These are phyloP conservation scores for Dicyrtoma fusca DNA, from an alignment of 2,888 invertebrate genomes.

Conservation along the genomic window DNA sequence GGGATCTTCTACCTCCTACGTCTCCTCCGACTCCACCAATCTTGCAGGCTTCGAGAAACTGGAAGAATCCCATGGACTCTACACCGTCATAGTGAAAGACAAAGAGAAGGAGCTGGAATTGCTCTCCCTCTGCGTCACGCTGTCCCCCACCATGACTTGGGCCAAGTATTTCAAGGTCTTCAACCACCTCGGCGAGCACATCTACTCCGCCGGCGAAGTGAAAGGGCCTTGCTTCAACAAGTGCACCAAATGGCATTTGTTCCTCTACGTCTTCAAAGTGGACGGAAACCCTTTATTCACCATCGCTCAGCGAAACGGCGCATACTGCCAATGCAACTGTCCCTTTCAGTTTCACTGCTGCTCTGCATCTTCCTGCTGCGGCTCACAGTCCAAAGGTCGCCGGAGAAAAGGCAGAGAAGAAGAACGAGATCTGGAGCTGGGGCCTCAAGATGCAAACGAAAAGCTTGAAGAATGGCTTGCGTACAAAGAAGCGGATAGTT, in stretches of 20 bases:
- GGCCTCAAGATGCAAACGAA: too few relatives aligned
- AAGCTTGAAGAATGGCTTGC: background rate
- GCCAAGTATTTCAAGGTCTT: slow-evolving; percentile 11
- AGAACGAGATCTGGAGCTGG: background rate
- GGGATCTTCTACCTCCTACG: too few relatives aligned
- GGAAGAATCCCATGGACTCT: too few relatives aligned
- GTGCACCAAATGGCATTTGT: slow-evolving; percentile 8
- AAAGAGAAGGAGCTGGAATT: too few relatives aligned
- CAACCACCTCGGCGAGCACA: slow-evolving; percentile 2
- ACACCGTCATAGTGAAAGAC: too few relatives aligned
- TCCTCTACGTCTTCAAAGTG: background rate
- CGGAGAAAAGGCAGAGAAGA: background rate
- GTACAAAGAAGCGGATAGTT: background rate
- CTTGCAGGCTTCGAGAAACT: too few relatives aligned
- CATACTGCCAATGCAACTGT: background rate
- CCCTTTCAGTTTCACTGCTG: too few relatives aligned
- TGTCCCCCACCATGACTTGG: too few relatives aligned
- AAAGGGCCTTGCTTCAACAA: background rate
- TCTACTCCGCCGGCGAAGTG: slow-evolving; percentile 23
- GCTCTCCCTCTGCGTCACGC: too few relatives aligned
- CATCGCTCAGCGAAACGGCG: slow-evolving; percentile 5
- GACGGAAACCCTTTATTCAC: slow-evolving; percentile 8
- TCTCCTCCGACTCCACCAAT: too few relatives aligned
- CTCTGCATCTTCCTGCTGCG: background rate
- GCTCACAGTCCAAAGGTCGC: too few relatives aligned